Base-by-base conservation (phyloP, 2,888 invertebrate genomes). In the Minunthozetes semirufus region DNA sequence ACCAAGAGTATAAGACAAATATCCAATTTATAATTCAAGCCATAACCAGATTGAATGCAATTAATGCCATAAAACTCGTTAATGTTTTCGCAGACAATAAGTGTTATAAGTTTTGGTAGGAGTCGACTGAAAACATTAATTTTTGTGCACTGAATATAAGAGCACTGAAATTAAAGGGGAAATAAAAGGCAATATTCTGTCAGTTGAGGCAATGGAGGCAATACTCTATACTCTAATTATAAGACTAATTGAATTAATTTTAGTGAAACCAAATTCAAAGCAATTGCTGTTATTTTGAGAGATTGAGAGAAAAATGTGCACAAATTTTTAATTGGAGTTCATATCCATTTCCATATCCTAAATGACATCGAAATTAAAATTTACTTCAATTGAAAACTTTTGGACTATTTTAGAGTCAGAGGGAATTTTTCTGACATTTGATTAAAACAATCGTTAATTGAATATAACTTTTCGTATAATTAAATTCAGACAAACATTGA, bases 51-150 rank as follows among this genome's bases (percentile, higher is more conserved):
- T 63, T 56, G 4, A 27, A n/a, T n/a, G 61, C 61, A 63, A 63
- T 63, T 63, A 63, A 63, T 63, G 61, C 33, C 61, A 63, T 33
- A 63, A 63, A 63, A 63, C 61, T 63, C 33, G 59, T 59, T 59
- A 59, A 59, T 56, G 29, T 27, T 25, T 59, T 59, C 22, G 13
- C 33, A 63, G n/a, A 63, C 33, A 63, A 63, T 33, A 13, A 13
- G n/a, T 6, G 17, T 53, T n/a, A n/a, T 6, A 53, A n/a, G 19
- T 1, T n/a, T 53, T 53, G 17, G 17, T 48, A 48, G n/a, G 48
- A 17, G 13, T 48, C 13, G 48, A 6, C 48, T 48, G 48, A 48
- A 48, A 48, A 56, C 56, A 25, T 6, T 56, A 56, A 56, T 56
- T 56, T 22, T 9, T 11, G 8, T 22, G 11, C 22, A 56, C 17